A percentile compares a stretch with the other conserved stretches of the same genome.
phyloP scores from a whole-genome alignment of 30 jellyfish, hydroid and myxozoan species.

The Cassiopea andromeda region DNA sequence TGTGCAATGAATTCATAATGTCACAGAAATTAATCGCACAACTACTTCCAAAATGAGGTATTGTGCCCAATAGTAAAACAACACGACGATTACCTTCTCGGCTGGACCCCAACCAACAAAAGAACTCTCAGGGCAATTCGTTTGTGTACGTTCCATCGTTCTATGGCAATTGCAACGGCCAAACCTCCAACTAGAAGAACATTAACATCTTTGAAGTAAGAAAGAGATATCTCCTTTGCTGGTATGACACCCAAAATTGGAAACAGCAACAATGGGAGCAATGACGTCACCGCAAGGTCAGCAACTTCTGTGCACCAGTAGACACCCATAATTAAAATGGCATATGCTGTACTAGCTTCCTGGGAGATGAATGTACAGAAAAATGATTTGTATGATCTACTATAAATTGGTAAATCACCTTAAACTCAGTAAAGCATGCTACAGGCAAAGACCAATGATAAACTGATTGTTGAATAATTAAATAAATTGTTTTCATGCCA shows the following conservation, averaged over 20 bases:
- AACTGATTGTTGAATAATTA: not conserved
- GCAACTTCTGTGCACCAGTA: constrained; percentile 97
- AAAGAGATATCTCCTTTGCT: constrained; percentile 68
- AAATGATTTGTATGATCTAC: not conserved
- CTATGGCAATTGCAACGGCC: constrained; percentile 87
- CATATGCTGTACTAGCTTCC: constrained; percentile 92
- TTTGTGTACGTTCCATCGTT: constrained; percentile 93
- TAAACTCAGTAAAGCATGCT: not conserved
- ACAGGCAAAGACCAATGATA: not conserved
- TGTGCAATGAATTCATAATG: too few relatives aligned
- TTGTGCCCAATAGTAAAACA: not conserved
- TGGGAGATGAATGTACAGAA: constrained; percentile 14
- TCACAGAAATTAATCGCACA: too few relatives aligned
- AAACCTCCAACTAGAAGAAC: constrained; percentile 91
- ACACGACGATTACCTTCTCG: constrained; percentile 67
- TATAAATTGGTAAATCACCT: not conserved
- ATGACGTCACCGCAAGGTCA: constrained; percentile 91
- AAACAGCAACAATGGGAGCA: constrained; percentile 82
- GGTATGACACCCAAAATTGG: constrained; percentile 76
- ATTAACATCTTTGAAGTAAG: constrained; percentile 84
- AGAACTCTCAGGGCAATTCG: constrained; percentile 83
- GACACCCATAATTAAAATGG: constrained; percentile 81
- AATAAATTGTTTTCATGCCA: too few relatives aligned
- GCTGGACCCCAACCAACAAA: constrained; percentile 87
- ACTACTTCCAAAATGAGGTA: not conserved